Evolutionary conservation across 1,140 invertebrate genomes (phyloP).

Genomic region (Philopotamus ludificatus): DNA sequence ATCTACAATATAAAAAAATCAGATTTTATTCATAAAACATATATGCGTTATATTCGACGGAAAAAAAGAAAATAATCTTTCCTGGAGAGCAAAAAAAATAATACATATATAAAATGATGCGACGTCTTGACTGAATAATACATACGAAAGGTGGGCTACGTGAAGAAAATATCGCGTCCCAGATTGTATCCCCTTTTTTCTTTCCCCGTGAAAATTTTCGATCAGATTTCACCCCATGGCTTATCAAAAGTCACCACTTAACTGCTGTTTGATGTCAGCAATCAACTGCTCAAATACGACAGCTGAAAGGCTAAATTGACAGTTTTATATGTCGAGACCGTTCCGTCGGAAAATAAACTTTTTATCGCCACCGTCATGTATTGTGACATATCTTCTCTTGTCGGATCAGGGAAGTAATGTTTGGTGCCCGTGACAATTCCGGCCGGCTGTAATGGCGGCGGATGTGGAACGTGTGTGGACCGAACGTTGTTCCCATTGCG

Average conservation of each 20-base stretch:
- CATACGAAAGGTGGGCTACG: neutral
- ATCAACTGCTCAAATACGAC: constrained; percentile 25
- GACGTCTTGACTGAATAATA: neutral
- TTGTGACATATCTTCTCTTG: constrained; percentile 13
- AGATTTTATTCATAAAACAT: no score
- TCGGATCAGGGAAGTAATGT: constrained; percentile 12
- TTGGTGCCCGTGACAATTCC: neutral
- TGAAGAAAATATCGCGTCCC: neutral
- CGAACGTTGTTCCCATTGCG: no score
- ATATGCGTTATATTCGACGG: no score
- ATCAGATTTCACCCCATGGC: neutral
- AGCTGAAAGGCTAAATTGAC: constrained; percentile 27
- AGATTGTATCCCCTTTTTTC: neutral
- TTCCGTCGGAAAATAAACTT: constrained; percentile 27
- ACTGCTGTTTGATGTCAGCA: constrained; percentile 29
- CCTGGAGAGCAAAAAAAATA: no score
- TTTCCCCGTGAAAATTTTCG: neutral
- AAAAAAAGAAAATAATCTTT: no score
- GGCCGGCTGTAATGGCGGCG: neutral
- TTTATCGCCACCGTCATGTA: constrained; percentile 21
- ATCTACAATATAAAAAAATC: no score
- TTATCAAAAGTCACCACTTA: constrained; percentile 27
- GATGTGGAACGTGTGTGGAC: no score
- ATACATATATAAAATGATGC: no score
- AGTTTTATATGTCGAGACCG: constrained; percentile 20